Evolutionary conservation across 2,888 invertebrate species (phyloP), one percentile per base, ranked within the genome.

Genomic region (Nemurella pictetii): DNA sequence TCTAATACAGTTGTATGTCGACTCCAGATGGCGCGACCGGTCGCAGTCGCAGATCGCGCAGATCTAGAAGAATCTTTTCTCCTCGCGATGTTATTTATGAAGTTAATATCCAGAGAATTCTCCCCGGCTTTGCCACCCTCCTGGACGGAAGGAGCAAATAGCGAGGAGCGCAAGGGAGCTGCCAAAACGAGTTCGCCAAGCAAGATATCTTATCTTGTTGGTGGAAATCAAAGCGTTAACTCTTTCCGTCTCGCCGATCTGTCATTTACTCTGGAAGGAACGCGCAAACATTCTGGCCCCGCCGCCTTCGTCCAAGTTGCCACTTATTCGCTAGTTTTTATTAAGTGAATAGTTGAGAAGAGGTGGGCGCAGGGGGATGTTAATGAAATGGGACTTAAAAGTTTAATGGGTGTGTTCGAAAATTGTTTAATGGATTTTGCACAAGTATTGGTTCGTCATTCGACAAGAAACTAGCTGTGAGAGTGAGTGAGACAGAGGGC

Each of bases 81-180:
- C 36, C 80, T 36, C 7, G 80, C 32, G 35, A 30, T 35, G 80
- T 80, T 80, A 80, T 80, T 80, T 80, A 80, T 80, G 80, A 80
- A 80, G 80, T 80, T 80, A 80, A 80, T 80, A 80, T 80, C 80
- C 35, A 26, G 35, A 30, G 80, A 80, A 80, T 80, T 26, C 25
- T 15, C 4, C 35, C 80, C 30, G 25, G 35, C 80, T 36, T 78
- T 78, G 15, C 35, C 80, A 80, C 35, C 80, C 30, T 80, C 80
- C 26, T 26, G 30, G 26, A 30, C 35, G 32, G 32, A 80, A 30
- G n/a, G 29, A 80, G 36, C 32, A 26, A 7, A 35, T 30, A 35
- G 32, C 25, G 26, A 75, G 75, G 7, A 27, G 26, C 75, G 75
- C 75, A 26, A 26, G 75, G 75, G 55, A 55, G 9, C 55, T 55